Base-by-base conservation (phyloP, 2,113 vertebrate genomes). In the Nasalis larvatus region DNA sequence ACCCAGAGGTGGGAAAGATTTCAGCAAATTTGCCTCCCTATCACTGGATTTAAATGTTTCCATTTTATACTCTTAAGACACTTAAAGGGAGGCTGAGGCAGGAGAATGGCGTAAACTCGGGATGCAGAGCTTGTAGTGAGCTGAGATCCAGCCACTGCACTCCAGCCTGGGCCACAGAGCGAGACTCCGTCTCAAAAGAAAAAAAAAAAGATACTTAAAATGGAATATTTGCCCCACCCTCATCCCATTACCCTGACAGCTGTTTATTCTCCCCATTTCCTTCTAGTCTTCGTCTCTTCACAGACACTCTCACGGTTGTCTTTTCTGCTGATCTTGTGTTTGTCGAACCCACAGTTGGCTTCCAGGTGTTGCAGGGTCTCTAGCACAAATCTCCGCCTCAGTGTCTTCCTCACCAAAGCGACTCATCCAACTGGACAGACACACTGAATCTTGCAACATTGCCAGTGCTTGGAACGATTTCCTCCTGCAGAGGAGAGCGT, bases 331-430 rank as follows among this genome's bases (percentile, higher is more conserved):
- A 12, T 4, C 71, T 85, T 16, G 25, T 40, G 49, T 74, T 60
- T 9, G 4, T 13, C 0, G 4, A 27, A 11, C 60, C 68, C 1
- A 0, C 35, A 0, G 1, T n/a, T 35, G 77, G 23, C n/a, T 17
- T 74, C 54, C 78, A 17, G 25, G 40, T 6, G 4, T n/a, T 32
- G 2, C 60, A 14, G 52, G 21, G 8, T 60, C 42, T 69, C 40
- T 18, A 27, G n/a, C n/a, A 3, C 9, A 32, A 25, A 21, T 13
- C 27, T 11, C 49, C 20, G 6, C 32, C 54, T 42, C 0, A 0
- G 4, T 6, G 10, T 56, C n/a, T 45, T 56, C 37, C 21, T 3
- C 30, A 20, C 40, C 0, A 3, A 17, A 35, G 42, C 21, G 3
- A 1, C 66, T 88, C 45, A 27, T 8, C 8, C 47, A 3, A 7